phyloP scores from a whole-genome alignment of 2,797 vertebrate genomes.

The Pithecia hirsuta region DNA sequence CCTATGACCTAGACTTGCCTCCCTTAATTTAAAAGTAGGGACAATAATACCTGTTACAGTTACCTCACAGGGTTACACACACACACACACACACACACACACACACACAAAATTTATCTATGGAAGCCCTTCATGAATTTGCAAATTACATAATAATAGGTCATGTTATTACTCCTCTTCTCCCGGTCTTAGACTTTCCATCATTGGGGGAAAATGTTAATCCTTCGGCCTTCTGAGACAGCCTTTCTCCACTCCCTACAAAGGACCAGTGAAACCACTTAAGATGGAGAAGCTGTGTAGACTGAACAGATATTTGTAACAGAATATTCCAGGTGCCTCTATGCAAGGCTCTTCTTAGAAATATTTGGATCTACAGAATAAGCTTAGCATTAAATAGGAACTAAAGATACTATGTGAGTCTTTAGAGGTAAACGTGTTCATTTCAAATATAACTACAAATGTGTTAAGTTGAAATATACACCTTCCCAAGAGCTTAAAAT shows the following conservation, averaged over 20 bases:
- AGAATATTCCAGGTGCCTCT: background rate
- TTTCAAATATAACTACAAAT: background rate
- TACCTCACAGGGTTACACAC: background rate
- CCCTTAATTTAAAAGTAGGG: background rate
- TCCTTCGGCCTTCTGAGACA: background rate
- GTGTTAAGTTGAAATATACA: slow-evolving; percentile 29
- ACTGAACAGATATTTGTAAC: background rate
- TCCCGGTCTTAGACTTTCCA: background rate
- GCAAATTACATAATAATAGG: background rate
- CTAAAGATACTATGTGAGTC: background rate
- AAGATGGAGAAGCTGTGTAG: background rate
- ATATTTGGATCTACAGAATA: background rate
- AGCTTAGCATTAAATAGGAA: background rate
- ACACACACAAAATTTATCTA: background rate
- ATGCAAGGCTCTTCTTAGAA: background rate
- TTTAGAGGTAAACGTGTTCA: background rate
- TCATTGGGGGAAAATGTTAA: background rate
- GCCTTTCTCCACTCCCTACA: background rate
- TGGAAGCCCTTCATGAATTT: background rate
- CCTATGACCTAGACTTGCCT: background rate
- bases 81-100: background rate
- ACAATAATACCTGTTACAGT: background rate
- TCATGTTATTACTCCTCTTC: background rate
- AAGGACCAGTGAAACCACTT: background rate
- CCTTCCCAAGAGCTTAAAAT: background rate